These are phyloP conservation scores for Peromyscus attwateri DNA, from an alignment of 2,797 vertebrate genomes.

Conservation along the genomic window DNA sequence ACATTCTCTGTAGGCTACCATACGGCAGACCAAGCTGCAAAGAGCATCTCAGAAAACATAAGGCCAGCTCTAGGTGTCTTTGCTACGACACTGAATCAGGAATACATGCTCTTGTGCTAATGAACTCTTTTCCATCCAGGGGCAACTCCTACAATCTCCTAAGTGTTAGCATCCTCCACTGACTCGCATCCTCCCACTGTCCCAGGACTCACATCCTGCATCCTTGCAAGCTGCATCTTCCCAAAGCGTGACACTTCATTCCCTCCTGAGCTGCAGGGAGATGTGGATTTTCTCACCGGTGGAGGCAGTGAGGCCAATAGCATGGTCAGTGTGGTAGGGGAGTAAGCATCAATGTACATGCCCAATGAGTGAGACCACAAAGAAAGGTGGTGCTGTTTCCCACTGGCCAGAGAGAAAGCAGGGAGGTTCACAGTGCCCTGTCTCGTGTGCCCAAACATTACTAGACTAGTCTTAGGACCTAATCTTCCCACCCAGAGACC, in stretches of 20 bases:
- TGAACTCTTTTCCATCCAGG: background rate
- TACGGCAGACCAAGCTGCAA: background rate
- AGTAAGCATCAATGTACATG: background rate
- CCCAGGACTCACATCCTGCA: background rate
- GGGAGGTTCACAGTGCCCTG: background rate
- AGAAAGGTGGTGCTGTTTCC: background rate
- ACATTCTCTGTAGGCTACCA: too few species aligned
- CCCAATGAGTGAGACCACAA: background rate
- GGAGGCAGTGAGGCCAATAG: background rate
- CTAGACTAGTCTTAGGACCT: background rate
- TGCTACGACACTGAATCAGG: background rate
- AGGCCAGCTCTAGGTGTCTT: background rate
- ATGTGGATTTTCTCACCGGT: background rate
- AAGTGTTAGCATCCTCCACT: background rate
- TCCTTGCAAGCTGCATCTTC: background rate
- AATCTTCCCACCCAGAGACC: background rate
- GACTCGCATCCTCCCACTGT: background rate
- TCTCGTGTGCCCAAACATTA: background rate
- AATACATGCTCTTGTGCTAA: background rate
- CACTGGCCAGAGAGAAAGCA: background rate
- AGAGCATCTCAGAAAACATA: background rate
- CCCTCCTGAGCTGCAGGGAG: background rate
- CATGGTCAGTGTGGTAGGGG: background rate
- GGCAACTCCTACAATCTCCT: background rate
- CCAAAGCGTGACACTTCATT: background rate